Conservation (phyloP, 2,797 vertebrate species). For the Synanceia verrucosa region DNA sequence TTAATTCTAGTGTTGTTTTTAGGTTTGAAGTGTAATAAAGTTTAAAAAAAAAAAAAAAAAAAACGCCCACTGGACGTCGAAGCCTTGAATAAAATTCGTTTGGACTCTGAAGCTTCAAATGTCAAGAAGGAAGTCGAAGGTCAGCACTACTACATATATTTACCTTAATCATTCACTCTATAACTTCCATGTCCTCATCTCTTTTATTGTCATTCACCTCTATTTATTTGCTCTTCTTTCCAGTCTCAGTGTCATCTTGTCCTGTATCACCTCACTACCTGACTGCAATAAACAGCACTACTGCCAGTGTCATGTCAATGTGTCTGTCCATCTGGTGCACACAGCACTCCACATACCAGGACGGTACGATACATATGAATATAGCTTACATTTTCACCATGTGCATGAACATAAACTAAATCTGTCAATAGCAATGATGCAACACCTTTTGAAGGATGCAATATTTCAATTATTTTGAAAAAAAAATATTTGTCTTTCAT, state of each 20-base stretch:
- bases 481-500: background rate
- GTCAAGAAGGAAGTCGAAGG: too few species aligned
- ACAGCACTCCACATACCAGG: background rate
- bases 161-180: too few species aligned
- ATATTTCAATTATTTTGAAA: background rate
- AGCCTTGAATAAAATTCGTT: too few species aligned
- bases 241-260: background rate
- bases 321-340: constrained; percentile 1
- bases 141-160: too few species aligned
- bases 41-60: too few species aligned
- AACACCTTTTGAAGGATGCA: background rate
- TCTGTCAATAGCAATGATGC: background rate
- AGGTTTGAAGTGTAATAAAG: too few species aligned
- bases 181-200: background rate
- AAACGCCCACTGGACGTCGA: too few species aligned
- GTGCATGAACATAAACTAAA: constrained; percentile 1
- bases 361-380: constrained; percentile 18
- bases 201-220: background rate
- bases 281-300: background rate
- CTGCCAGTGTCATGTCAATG: background rate
- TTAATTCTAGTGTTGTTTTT: too few species aligned
- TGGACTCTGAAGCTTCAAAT: too few species aligned
- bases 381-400: constrained; percentile 6
- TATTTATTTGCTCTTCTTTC: background rate
- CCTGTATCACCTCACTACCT: background rate